These are phyloP conservation scores for Paramisgurnus dabryanus DNA, from an alignment of 2,113 vertebrate genomes.

Conservation along the genomic window DNA sequence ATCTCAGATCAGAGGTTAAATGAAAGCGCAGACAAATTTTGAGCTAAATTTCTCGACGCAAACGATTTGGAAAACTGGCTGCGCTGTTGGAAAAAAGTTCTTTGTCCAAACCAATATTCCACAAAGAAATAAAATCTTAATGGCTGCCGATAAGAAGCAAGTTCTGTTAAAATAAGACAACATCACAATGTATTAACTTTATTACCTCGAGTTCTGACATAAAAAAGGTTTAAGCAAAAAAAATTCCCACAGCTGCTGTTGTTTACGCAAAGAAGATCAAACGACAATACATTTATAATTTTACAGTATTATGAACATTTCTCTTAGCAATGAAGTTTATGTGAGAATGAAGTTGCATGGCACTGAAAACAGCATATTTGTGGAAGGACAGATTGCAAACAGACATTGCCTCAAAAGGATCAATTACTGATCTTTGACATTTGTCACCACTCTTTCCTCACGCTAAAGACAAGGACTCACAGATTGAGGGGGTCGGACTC, in stretches of 20 bases:
- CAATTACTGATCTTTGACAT: not conserved
- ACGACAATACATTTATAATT: conserved; percentile 40
- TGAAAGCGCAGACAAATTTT: conserved; percentile 44
- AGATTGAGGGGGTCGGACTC: conserved; percentile 82
- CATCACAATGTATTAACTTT: conserved; percentile 40
- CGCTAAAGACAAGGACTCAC: conserved; percentile 76
- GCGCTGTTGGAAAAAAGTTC: conserved; percentile 38
- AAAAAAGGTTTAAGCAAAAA: conserved; percentile 34
- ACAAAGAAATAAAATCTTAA: conserved; percentile 47
- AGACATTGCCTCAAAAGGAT: not conserved
- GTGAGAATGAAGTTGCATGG: conserved; percentile 10
- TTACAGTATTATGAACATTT: not conserved
- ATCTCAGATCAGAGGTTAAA: conserved; percentile 32
- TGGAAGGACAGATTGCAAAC: not conserved
- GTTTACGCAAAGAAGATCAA: conserved; percentile 27
- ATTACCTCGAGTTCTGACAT: conserved; percentile 24
- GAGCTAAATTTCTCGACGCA: conserved; percentile 44
- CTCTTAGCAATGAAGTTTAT: not conserved
- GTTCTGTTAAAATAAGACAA: conserved; percentile 39
- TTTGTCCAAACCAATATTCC: conserved; percentile 26
- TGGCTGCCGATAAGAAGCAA: conserved; percentile 24
- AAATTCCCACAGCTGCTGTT: conserved; percentile 48
- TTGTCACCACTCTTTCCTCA: not conserved
- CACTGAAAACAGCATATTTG: conserved; percentile 15
- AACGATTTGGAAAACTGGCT: conserved; percentile 49